These are phyloP conservation scores for Nymphicus hollandicus DNA, from an alignment of 2,113 vertebrate genomes.

Conservation along the genomic window DNA sequence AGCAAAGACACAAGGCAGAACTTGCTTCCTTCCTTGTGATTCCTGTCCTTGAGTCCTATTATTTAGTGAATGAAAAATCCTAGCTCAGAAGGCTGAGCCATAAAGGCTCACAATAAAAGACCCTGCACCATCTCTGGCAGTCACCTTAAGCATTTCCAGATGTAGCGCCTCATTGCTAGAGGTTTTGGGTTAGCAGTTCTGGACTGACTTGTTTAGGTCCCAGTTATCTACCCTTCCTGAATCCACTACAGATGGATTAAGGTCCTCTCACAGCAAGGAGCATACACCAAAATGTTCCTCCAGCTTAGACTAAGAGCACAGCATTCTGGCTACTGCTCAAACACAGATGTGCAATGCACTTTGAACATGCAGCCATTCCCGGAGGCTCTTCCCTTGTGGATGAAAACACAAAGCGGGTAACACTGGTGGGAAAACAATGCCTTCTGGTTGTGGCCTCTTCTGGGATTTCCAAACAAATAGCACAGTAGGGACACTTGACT, in stretches of 20 bases:
- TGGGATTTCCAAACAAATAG: not conserved
- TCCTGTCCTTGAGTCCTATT: accelerated
- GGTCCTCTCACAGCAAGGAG: not conserved
- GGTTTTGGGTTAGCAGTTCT: not conserved
- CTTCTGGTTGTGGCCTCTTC: not conserved
- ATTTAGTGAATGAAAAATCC: not conserved
- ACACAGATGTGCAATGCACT: not conserved
- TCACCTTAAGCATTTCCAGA: not conserved
- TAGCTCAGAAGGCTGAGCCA: not conserved
- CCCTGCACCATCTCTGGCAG: not conserved
- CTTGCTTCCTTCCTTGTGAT: not conserved
- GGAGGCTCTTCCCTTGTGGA: not conserved
- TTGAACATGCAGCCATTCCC: accelerated
- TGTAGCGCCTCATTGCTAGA: not conserved
- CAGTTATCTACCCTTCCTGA: not conserved
- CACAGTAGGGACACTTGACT: not conserved
- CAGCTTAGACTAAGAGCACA: not conserved
- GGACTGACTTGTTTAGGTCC: not conserved
- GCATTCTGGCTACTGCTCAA: not conserved
- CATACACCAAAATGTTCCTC: accelerated
- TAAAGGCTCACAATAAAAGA: not conserved
- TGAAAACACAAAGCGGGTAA: not conserved
- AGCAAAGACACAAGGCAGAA: not conserved
- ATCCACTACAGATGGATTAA: not conserved
- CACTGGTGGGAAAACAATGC: not conserved